Evolutionary conservation across 2,888 invertebrate species (phyloP).

Genomic region (Ornithoptera alexandrae): DNA sequence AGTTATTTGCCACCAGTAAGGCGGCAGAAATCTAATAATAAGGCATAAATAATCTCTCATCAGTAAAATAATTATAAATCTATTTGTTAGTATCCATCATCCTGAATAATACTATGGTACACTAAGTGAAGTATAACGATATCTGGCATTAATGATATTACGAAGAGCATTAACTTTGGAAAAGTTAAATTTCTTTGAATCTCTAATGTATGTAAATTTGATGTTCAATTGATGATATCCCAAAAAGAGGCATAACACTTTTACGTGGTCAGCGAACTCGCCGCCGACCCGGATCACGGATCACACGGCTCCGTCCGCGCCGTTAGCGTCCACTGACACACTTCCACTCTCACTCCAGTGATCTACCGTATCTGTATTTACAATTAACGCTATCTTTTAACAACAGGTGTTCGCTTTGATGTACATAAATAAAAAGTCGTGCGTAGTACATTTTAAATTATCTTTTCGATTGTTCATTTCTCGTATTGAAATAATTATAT

Average conservation of each 20-base stretch:
- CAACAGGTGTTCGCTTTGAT: constrained; percentile 12
- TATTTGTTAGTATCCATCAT: background rate
- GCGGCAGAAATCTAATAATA: too few species aligned
- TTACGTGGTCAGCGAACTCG: constrained; percentile 42
- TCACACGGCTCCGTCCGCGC: constrained; percentile 48
- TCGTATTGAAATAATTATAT: background rate
- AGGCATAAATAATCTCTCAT: too few species aligned
- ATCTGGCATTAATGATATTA: background rate
- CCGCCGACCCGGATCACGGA: constrained; percentile 70
- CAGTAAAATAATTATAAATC: background rate
- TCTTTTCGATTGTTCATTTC: background rate
- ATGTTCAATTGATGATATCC: background rate
- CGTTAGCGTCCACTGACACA: constrained; percentile 56
- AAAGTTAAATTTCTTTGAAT: background rate
- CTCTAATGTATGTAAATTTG: background rate
- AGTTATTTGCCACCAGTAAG: too few species aligned
- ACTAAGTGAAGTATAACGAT: background rate
- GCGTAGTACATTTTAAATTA: background rate
- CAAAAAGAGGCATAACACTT: constrained; percentile 29
- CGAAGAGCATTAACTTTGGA: background rate
- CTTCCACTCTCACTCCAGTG: constrained; percentile 45
- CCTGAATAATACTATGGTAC: background rate
- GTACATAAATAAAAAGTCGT: background rate
- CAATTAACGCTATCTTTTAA: constrained; percentile 26
- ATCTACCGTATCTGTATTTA: constrained; percentile 37